These are phyloP conservation scores for Tipula lateralis DNA, from an alignment of 2,888 invertebrate genomes.

Conservation along the genomic window DNA sequence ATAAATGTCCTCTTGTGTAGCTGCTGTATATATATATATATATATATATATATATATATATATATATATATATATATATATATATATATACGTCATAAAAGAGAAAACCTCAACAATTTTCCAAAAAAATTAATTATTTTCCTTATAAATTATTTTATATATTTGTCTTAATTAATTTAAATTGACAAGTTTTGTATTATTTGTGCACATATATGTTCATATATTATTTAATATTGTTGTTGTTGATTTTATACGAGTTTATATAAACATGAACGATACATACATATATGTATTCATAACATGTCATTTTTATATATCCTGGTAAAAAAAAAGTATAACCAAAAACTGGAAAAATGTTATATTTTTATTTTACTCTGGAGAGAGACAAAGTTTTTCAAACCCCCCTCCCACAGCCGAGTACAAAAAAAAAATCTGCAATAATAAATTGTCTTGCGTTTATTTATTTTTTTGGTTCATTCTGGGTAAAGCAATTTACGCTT, in stretches of 20 bases:
- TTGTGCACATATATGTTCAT: neutral
- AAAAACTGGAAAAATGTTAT: neutral
- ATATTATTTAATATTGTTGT: neutral
- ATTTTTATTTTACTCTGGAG: neutral
- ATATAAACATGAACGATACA: neutral
- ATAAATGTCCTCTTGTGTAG: neutral
- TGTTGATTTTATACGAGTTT: neutral
- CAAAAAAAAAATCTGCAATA: neutral
- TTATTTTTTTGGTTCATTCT: neutral
- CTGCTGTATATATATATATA: too few relatives aligned
- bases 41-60: too few relatives aligned
- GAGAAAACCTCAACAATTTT: neutral
- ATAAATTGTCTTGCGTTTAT: neutral
- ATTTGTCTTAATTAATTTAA: neutral
- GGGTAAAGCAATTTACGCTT: neutral
- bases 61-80: too few relatives aligned
- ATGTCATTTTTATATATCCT: neutral
- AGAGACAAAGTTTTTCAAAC: neutral
- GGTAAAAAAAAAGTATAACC: neutral
- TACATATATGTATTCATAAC: neutral
- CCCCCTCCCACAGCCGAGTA: neutral
- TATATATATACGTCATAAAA: neutral
- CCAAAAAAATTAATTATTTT: neutral
- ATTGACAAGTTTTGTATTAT: neutral
- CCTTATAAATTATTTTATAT: neutral